Conservation (phyloP, 2,888 invertebrate species). For the Cheilosia pagana region DNA sequence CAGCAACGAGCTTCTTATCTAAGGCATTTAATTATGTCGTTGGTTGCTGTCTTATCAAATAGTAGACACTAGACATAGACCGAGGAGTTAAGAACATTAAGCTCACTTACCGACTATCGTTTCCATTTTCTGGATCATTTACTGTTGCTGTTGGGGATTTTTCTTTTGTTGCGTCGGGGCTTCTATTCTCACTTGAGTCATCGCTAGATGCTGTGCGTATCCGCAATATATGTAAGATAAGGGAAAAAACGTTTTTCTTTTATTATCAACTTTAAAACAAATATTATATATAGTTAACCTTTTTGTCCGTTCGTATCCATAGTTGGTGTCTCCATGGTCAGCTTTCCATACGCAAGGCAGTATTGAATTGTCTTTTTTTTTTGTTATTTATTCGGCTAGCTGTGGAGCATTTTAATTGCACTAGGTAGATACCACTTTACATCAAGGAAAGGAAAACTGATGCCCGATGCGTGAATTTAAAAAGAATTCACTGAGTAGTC, state of each 20-base stretch:
- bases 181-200: constrained; percentile 25
- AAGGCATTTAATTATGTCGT: constrained; percentile 24
- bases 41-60: constrained; percentile 4
- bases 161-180: constrained; percentile 46
- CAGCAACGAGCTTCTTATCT: constrained; percentile 28
- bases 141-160: constrained; percentile 7
- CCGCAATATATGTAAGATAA: constrained; percentile 1
- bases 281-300: constrained; percentile 9
- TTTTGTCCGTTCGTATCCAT: constrained; percentile 29
- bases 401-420: not conserved
- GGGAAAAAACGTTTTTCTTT: not conserved
- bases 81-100: not conserved
- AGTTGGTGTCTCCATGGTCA: constrained; percentile 25
- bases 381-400: not conserved
- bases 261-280: not conserved
- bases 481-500: not conserved
- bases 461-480: not conserved
- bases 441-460: not conserved
- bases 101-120: constrained; percentile 47
- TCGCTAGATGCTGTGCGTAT: constrained; percentile 27
- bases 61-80: constrained; percentile 9
- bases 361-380: not conserved
- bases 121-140: constrained; percentile 34
- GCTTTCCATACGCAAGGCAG: not conserved
- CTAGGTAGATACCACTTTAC: not conserved